phyloP scores from a whole-genome alignment of 1,140 invertebrate genomes.

The Drosophila biarmipes region DNA sequence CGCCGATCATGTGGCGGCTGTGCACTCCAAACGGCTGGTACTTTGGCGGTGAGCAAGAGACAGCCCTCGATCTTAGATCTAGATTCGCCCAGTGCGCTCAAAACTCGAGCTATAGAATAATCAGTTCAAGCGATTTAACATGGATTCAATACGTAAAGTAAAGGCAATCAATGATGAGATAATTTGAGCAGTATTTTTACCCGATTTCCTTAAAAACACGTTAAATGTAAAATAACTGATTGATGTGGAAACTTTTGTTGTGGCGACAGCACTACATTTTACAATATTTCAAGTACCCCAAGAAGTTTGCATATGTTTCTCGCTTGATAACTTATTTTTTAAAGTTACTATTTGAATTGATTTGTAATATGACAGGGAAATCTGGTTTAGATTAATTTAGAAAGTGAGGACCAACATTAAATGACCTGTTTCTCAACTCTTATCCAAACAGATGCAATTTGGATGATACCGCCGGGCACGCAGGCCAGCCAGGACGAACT shows the following conservation, averaged over 20 bases:
- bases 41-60: constrained; percentile 90
- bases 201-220: neutral
- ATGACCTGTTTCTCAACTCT: neutral
- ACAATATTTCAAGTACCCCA: neutral
- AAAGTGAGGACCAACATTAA: neutral
- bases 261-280: neutral
- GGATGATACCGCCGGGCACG: constrained; percentile 79
- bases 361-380: neutral
- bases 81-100: neutral
- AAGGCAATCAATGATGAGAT: neutral
- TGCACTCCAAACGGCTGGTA: constrained; percentile 91
- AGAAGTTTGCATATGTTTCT: neutral
- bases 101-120: neutral
- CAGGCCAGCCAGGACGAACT: constrained; percentile 77
- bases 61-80: constrained; percentile 11
- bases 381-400: neutral
- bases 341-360: neutral
- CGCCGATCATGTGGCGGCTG: constrained; percentile 92
- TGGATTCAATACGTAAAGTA: neutral
- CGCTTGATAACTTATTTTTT: too few species aligned
- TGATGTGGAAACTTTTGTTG: neutral
- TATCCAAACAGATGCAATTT: constrained; percentile 61
- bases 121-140: neutral
- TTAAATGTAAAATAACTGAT: neutral
- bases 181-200: neutral